These are phyloP conservation scores for Goniozus legneri DNA, from an alignment of 1,140 invertebrate species.

Conservation along the genomic window DNA sequence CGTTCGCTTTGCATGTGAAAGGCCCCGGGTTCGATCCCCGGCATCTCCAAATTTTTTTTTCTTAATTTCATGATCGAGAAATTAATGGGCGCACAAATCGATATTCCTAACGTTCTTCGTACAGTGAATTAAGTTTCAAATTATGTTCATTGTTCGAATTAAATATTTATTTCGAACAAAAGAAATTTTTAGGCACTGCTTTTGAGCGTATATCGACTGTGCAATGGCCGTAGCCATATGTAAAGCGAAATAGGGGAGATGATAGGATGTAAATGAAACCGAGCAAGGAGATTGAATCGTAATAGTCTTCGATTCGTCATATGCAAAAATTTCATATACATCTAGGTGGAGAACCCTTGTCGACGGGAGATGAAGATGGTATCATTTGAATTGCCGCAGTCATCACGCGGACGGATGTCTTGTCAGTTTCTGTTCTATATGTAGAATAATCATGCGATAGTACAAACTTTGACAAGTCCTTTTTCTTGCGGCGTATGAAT, in stretches of 20 bases:
- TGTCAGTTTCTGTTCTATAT: too few species aligned
- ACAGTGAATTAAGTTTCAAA: too few species aligned
- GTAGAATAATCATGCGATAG: constrained; percentile 40
- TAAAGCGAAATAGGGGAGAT: constrained; percentile 32
- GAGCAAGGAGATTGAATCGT: constrained; percentile 49
- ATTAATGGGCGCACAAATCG: too few species aligned
- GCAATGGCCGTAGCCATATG: constrained; percentile 24
- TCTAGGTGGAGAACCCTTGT: constrained; percentile 18
- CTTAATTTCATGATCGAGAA: too few species aligned
- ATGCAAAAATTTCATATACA: constrained; percentile 44
- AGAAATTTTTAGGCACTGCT: constrained; percentile 5
- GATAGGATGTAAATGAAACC: constrained; percentile 41
- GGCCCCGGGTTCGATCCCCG: constrained; percentile 70
- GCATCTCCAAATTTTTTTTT: constrained; percentile 59
- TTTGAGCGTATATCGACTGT: constrained; percentile 15
- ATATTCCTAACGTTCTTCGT: too few species aligned
- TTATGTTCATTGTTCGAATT: too few species aligned
- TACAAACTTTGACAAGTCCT: constrained; percentile 29
- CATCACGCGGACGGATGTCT: constrained; percentile 26
- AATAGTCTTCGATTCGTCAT: constrained; percentile 53
- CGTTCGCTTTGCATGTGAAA: constrained; percentile 74
- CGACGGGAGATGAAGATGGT: constrained; percentile 34
- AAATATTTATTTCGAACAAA: too few species aligned
- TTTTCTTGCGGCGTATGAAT: constrained; percentile 24
- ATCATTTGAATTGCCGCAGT: constrained; percentile 38